Evolutionary conservation across 2,888 invertebrate species (phyloP), one percentile per base, ranked within the genome.

Genomic region (Pyrocoelia pectoralis): DNA sequence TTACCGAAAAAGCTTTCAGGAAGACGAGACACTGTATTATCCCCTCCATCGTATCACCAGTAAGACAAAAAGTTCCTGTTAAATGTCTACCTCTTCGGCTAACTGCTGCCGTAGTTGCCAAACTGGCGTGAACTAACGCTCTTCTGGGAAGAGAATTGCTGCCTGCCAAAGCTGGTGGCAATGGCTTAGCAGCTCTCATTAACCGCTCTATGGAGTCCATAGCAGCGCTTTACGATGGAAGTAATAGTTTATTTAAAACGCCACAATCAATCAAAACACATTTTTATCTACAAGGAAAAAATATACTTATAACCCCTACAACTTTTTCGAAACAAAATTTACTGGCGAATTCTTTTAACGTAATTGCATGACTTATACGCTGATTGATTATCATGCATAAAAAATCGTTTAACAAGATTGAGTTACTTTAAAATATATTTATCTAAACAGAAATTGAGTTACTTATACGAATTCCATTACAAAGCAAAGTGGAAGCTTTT

Each of bases 1-100:
- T 91, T 86, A 95, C 95, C 92, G 94, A 93, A 81, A 94, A 94
- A 40, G 94, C 94, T 83, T 94, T 95, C 79, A 94, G 88, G 84
- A 94, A 94, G 75, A 95, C 95, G 76, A 95, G 87, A 81, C 94
- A 94, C 84, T 95, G 94, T 79, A 95, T 94, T 78, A 95, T 94
- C 73, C 94, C 94, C 80, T 95, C 94, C 94, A 95, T 94, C 65
- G 94, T 94, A 83, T 94, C 94, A 56, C 94, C 94, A 49, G 93
- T 93, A 65, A 94, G 87, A 77, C 94, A 93, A 83, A 95, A 94
- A 55, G 93, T 94, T 73, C 94, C 94, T 13, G 93, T 92, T 68
- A 94, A 86, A 79, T 94, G 93, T 68, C 93, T 86, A 70, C 92
- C 91, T 78, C 92, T 90, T 76, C 92, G 89, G 33, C 92, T 89